Conservation (phyloP, 2,113 vertebrate genomes). For the Cariama cristata region DNA sequence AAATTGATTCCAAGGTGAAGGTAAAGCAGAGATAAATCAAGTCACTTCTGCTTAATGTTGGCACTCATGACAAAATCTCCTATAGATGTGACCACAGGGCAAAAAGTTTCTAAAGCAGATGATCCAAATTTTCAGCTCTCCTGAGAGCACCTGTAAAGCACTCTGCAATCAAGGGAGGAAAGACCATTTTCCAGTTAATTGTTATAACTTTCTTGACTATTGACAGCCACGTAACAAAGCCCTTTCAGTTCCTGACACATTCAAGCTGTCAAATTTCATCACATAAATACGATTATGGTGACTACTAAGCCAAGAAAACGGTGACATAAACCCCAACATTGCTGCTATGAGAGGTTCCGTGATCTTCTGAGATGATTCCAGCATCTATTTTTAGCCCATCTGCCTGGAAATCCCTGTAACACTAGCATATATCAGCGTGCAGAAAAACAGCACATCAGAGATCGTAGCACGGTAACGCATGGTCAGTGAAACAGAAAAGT, state of each 20-base stretch:
- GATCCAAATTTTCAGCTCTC: not conserved
- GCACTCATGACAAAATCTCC: not conserved
- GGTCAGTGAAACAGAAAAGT: not conserved
- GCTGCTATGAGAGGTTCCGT: not conserved
- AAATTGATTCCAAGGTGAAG: not conserved
- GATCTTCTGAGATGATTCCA: too few species aligned
- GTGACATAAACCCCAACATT: not conserved
- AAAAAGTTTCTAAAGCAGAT: not conserved
- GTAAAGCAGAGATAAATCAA: not conserved
- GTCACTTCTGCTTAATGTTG: too few species aligned
- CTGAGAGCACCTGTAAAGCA: not conserved
- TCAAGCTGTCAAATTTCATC: not conserved
- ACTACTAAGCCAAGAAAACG: not conserved
- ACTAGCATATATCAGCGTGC: not conserved
- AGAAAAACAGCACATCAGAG: not conserved
- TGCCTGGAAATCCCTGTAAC: not conserved
- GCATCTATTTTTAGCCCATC: not conserved
- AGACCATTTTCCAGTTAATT: not conserved
- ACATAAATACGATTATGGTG: not conserved
- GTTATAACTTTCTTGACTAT: not conserved
- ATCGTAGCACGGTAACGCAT: rapidly evolving
- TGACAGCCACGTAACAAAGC: not conserved
- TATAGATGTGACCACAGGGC: rapidly evolving
- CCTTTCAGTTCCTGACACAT: not conserved
- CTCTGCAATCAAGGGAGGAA: not conserved